phyloP scores from a whole-genome alignment of 2,888 invertebrate genomes.

The Drosophila vallismaia region DNA sequence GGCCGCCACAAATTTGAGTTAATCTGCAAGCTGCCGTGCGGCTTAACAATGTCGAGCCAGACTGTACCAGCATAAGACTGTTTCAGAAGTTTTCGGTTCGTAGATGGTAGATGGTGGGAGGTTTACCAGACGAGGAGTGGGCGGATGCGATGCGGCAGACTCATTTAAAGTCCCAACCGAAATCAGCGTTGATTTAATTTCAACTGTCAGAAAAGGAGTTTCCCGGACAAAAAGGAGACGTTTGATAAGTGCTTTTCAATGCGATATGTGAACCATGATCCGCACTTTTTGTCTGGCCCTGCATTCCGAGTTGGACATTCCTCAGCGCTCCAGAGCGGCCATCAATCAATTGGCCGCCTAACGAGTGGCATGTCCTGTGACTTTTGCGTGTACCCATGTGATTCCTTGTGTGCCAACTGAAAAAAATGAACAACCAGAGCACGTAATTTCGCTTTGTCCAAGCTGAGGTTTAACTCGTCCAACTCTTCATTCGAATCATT shows the following conservation, averaged over 20 bases:
- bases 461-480: conserved; percentile 47
- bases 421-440: conserved; percentile 58
- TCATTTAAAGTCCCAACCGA: conserved; percentile 55
- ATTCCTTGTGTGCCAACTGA: conserved; percentile 32
- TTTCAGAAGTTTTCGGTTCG: neutral
- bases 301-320: conserved; percentile 56
- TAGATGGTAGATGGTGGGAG: neutral
- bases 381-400: conserved; percentile 28
- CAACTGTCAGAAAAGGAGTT: conserved; percentile 35
- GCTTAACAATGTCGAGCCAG: conserved; percentile 44
- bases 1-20: conserved; percentile 77
- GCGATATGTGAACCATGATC: conserved; percentile 37
- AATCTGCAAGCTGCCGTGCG: conserved; percentile 64
- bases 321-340: conserved; percentile 53
- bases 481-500: conserved; percentile 32
- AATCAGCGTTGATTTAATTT: conserved; percentile 59
- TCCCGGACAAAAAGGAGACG: conserved; percentile 28
- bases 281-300: conserved; percentile 23
- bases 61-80: conserved; percentile 23
- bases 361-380: conserved; percentile 57
- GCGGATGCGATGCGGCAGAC: conserved; percentile 22
- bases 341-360: conserved; percentile 75
- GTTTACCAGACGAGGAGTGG: neutral
- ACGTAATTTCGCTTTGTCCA: conserved; percentile 79
- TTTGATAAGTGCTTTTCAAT: conserved; percentile 71